Evolutionary conservation across 2,888 invertebrate genomes (phyloP), one percentile per base, ranked within the genome.

Genomic region (Papilio protenor): DNA sequence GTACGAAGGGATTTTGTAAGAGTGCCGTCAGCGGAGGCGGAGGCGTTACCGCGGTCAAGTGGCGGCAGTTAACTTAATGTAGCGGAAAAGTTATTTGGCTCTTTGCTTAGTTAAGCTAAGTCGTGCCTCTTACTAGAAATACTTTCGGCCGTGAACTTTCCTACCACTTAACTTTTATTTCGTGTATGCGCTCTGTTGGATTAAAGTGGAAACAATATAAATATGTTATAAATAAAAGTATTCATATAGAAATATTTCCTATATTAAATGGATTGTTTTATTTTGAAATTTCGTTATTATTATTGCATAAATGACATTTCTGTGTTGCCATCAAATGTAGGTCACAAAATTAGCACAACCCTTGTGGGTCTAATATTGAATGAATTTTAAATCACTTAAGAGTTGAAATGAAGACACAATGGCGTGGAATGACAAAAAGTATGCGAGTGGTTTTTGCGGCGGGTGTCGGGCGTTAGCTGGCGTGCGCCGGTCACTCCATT

Each of bases 11-110:
- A 49, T 57, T 92, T 90, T 90, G 88, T 87, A 86, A 82, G 82
- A 82, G 79, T 79, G 79, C 79, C 81, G 81, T 83, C 83, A 85
- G 77, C 80, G 80, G 82, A 84, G 85, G 86, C 84, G 45, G 59
- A 75, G 55, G 27, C 27, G 45, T 33, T 72, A 33, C 66, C 66
- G 49, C 78, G 84, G 84, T 84, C 83, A 82, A 84, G 82, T 84
- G 81, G 79, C 80, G 81, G 82, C 81, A 80, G 82, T 83, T 82
- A 85, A 85, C 84, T 86, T 87, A 89, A 88, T 88, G 88, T 89
- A 83, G 85, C 85, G 87, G 88, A 88, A 89, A 87, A 87, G 80
- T 83, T 85, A 83, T 83, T 84, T 72, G 75, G 76, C 75, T 78
- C 77, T 80, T 76, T 79, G 77, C 79, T 77, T 77, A 77, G 69